Evolutionary conservation across 2,797 vertebrate genomes (phyloP).

Genomic region (Siniperca obscura): DNA sequence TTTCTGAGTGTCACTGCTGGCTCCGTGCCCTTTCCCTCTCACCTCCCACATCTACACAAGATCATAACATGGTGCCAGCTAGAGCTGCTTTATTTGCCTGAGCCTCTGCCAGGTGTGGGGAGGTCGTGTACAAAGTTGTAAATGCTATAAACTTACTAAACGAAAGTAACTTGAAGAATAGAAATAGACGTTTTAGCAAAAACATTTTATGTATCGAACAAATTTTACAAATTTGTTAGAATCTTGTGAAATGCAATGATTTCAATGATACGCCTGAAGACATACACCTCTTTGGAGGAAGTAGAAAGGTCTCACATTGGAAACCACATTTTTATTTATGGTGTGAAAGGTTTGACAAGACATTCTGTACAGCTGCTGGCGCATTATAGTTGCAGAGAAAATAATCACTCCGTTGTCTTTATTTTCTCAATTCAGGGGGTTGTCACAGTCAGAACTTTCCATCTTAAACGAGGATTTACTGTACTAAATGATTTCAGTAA

Average conservation of each 20-base stretch:
- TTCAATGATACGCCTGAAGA: background rate
- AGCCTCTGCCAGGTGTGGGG: conserved; percentile 29
- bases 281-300: background rate
- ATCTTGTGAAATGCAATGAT: background rate
- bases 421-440: background rate
- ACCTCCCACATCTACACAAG: conserved; percentile 3
- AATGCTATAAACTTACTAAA: background rate
- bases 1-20: background rate
- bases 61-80: conserved; percentile 30
- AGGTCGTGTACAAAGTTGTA: background rate
- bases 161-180: background rate
- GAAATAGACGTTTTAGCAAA: background rate
- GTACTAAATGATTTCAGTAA: background rate
- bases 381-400: background rate
- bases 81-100: conserved; percentile 32
- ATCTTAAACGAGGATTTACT: background rate
- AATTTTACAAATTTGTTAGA: too few relatives aligned
- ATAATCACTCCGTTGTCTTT: background rate
- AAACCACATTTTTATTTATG: background rate
- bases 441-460: background rate
- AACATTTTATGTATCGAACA: too few relatives aligned
- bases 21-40: background rate
- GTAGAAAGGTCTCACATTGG: too few relatives aligned
- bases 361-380: background rate
- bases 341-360: background rate